Percentiles rank a stretch among this genome's conserved stretches.
Evolutionary conservation across 2,113 vertebrate genomes (phyloP).

Genomic region (Vulpes vulpes): DNA sequence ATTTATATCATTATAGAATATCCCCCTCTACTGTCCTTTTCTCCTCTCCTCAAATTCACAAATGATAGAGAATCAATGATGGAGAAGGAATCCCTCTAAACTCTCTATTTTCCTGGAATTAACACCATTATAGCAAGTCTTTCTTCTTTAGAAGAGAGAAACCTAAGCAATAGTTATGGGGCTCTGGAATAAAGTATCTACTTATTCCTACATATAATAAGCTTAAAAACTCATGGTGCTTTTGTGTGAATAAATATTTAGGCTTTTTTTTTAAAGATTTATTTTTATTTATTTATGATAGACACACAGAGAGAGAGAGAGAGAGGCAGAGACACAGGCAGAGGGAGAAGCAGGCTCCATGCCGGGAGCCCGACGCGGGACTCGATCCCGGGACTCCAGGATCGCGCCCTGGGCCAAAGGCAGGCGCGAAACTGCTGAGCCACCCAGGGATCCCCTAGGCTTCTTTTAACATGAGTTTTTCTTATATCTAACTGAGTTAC

Average conservation of each 20-base stretch:
- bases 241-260: slow-evolving; percentile 20
- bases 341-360: no score
- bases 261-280: background rate
- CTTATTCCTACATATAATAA: background rate
- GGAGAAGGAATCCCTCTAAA: background rate
- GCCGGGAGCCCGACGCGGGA: no score
- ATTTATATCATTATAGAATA: background rate
- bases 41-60: background rate
- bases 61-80: background rate
- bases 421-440: no score
- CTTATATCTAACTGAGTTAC: background rate
- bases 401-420: no score
- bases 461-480: slow-evolving; percentile 17
- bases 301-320: no score
- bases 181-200: background rate
- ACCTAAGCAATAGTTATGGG: background rate
- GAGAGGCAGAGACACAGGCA: no score
- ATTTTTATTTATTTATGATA: no score
- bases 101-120: background rate
- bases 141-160: background rate
- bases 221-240: background rate
- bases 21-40: background rate
- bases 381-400: no score
- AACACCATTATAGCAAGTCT: background rate
- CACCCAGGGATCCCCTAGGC: background rate